Base-by-base conservation (phyloP, 1,140 invertebrate genomes). In the Drosophila bocki region DNA sequence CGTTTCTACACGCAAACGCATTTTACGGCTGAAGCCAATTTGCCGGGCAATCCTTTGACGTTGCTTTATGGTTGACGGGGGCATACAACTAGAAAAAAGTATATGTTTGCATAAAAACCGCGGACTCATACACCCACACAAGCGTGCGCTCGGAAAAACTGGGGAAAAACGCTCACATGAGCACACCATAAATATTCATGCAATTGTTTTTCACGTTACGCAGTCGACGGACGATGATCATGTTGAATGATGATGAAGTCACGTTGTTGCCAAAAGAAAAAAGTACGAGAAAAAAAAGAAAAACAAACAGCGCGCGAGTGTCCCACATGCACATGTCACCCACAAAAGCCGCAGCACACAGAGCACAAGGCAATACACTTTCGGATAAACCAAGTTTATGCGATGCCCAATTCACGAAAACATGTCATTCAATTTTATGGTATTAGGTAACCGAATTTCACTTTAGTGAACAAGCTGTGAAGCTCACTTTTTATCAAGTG, bases 21-120 rank as follows among this genome's bases (percentile, higher is more conserved):
- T 87, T 86, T 87, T 86, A 85, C 75, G 69, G 75, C 69, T 62
- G 64, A 53, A 75, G 75, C 78, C 82, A 85, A 82, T 85, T 85
- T 86, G 62, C 75, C 79, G 83, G 79, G 79, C 83, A 86, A 86
- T 87, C 79, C 82, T 76, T 87, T 80, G 79, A 83, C 76, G 57
- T 78, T 69, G 48, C 51, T 72, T 72, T 72, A 74, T 74, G 63
- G 33, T 9, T 5, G 12, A 22, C 37, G 26, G 11, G 32, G 42
- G 29, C 29, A 35, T 42, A 35, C 15, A 32, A 50, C 63, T 72
- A 51, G 37, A 59, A 39, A 39, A 5, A 29, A n/a, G n/a, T 13
- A 37, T 12, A 37, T 15, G 53, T 72, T 60, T 72, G 69, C 68
- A 71, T 70, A 72, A 41, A 67, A 76, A 67, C 17, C 63, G 51